Conservation (phyloP, 2,797 vertebrate genomes). For the Podargus strigoides region DNA sequence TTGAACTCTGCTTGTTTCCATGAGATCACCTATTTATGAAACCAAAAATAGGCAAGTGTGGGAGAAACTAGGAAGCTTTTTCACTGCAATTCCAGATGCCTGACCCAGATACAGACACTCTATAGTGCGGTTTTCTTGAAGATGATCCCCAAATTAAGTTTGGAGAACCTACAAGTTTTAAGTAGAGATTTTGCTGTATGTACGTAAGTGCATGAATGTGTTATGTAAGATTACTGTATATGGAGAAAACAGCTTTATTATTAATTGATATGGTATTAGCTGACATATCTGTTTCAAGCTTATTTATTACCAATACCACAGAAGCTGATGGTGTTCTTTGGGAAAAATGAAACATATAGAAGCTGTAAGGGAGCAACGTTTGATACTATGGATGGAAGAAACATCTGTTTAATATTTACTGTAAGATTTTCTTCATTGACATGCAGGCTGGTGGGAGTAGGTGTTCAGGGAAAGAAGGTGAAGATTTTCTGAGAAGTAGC, state of each 20-base stretch:
- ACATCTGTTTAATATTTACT: not conserved
- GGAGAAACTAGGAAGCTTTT: not conserved
- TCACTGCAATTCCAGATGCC: not conserved
- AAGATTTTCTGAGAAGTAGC: not conserved
- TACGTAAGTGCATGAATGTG: accelerated
- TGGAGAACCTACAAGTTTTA: not conserved
- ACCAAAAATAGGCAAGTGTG: not conserved
- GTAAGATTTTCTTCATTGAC: not conserved
- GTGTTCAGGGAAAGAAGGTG: not conserved
- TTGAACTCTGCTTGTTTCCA: not conserved
- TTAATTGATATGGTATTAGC: not conserved
- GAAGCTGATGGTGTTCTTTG: not conserved
- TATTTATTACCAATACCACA: not conserved
- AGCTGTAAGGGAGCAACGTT: not conserved
- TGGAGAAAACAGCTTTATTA: not conserved
- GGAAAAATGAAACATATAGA: not conserved
- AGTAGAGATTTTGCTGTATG: not conserved
- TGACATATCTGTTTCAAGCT: not conserved
- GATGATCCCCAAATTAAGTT: not conserved
- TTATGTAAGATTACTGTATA: not conserved
- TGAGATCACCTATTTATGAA: not conserved
- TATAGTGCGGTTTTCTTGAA: not conserved
- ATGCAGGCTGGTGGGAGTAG: not conserved
- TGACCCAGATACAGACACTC: not conserved
- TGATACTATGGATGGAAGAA: not conserved